A percentile compares a stretch with the other conserved stretches of the same genome.
These are phyloP conservation scores for Morinoia aosen DNA, from an alignment of 2,888 invertebrate species.

Conservation along the genomic window DNA sequence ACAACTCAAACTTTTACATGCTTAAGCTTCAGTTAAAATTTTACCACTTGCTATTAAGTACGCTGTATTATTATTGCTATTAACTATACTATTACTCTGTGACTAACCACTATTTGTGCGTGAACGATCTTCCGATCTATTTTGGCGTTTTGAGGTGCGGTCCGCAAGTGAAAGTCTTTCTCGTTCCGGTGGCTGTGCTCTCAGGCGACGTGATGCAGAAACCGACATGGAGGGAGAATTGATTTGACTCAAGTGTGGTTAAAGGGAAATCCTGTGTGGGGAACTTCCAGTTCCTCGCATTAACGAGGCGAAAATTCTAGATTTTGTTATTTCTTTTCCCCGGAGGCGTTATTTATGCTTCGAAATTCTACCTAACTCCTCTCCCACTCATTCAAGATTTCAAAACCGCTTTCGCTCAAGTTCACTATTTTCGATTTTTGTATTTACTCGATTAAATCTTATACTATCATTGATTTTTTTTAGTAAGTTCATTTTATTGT, in stretches of 20 bases:
- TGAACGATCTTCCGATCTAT: too few species aligned
- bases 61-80: too few species aligned
- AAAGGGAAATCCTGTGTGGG: background rate
- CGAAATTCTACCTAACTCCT: background rate
- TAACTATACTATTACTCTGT: too few species aligned
- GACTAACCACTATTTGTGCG: too few species aligned
- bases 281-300: background rate
- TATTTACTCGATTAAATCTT: too few species aligned
- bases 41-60: too few species aligned
- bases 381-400: background rate
- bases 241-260: background rate
- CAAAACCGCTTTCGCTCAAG: background rate
- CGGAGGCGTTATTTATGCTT: background rate
- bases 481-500: too few species aligned
- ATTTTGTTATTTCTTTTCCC: background rate
- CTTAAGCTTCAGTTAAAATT: too few species aligned
- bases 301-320: background rate
- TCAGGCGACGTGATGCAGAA: background rate
- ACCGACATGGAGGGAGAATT: background rate
- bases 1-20: too few species aligned
- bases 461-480: too few species aligned
- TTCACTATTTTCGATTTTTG: background rate
- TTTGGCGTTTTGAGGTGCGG: background rate
- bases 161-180: background rate
- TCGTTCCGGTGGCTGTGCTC: background rate